Base-by-base conservation (phyloP, 2,113 vertebrate species). In the Mormyrus iriodes region DNA sequence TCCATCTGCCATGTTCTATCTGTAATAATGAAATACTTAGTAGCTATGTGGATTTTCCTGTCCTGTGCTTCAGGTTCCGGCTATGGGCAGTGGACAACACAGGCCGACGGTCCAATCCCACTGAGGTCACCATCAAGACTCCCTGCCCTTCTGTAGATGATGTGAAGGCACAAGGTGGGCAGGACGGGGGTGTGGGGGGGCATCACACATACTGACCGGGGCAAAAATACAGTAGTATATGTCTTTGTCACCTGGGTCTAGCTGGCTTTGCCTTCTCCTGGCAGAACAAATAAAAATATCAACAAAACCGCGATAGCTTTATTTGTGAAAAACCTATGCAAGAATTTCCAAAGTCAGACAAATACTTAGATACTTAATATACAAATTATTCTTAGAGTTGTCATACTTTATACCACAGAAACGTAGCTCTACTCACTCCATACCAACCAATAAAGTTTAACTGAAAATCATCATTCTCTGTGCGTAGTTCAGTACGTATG, bases 61-160 rank as follows among this genome's bases (percentile, higher is more conserved):
- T 88, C n/a, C 53, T 87, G 39, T 85, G 44, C 69, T 52, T 7
- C 73, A 99, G 98, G 98, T 99, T 99, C 93, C 97, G 98, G 0
- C 95, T 99, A 82, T 99, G 98, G 98, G 97, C 97, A 61, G 98
- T 99, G 0, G 98, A 99, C 94, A 99, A 98, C 94, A 99, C 98
- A 0, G 98, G 98, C 2, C 95, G 98, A 0, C 97, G 98, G 3
- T 99, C 98, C 86, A 96, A 96, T 90, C 97, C 98, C 6, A 99
- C 97, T 35, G 97, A 98, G 31, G 97, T 99, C 93, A 99, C 95
- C 0, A 97, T 99, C 90, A 99, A 99, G 94, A 99, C 97, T 0
- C 98, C 98, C 0, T 99, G 98, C 92, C 98, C 98, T 0, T 97
- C 98, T 85, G 98, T 99, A 90, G 98, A 99, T 88, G 98, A 99